Base-by-base conservation (phyloP, 2,113 vertebrate species). In the Centropus unirufus region DNA sequence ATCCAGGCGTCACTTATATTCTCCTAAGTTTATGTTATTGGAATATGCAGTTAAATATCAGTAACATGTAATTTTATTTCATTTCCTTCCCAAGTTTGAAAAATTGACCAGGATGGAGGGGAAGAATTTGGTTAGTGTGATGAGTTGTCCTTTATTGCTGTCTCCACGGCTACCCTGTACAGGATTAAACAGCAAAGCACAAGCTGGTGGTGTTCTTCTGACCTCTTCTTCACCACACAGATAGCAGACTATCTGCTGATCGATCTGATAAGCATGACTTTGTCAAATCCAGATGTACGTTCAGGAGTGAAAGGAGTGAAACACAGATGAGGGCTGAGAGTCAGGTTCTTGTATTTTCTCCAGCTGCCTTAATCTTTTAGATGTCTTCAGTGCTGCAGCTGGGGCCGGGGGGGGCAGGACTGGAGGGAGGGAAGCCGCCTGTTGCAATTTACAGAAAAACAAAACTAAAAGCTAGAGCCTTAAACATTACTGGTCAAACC, bases 171-270 rank as follows among this genome's bases (percentile, higher is more conserved):
- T 92, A 49, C 78, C 73, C 44, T 83, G 3, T 63, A 22, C 24
- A 15, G 39, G 51, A 63, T 83, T 85, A 91, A 91, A 73, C 15
- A 80, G 57, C 69, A 90, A 63, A 95, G 82, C 75, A 58, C 67
- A 85, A 76, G 46, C 59, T 66, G 70, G n/a, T 51, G 47, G 27
- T 77, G 79, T 42, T 90, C 63, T 77, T 86, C 72, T 69, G 75
- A 80, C 85, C 85, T 80, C 42, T 76, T 91, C 67, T 92, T 46
- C 59, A 29, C 82, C 78, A 32, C 70, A 64, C 63, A 77, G 85
- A 79, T 46, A 85, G 75, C 75, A 93, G 72, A 22, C 74, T 94
- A 54, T 91, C 82, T 96, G 84, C 66, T 92, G 66, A 83, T 95
- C 74, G 58, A 0, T 62, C 78, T 79, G 85, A 90, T 83, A 81